These are phyloP conservation scores for Aeoliscus strigatus DNA, from an alignment of 2,797 vertebrate species.

Conservation along the genomic window DNA sequence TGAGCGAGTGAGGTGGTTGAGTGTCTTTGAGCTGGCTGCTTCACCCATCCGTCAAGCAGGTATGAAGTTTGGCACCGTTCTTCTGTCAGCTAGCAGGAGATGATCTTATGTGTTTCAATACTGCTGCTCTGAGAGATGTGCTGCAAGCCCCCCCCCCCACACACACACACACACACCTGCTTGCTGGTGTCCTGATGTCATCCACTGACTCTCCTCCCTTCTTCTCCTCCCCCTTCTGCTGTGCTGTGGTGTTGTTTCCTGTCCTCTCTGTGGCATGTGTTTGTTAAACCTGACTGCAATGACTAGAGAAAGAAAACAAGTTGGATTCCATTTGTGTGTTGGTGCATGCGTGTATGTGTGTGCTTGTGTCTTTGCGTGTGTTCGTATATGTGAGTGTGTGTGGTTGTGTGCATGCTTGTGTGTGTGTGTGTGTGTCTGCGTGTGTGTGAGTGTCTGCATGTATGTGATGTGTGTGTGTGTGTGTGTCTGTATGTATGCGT, in stretches of 20 bases:
- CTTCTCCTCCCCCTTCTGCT: background rate
- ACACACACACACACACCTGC: constrained; percentile 64
- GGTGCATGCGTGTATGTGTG: constrained; percentile 14
- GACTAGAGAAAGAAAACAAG: constrained; percentile 19
- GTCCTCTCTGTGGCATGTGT: constrained; percentile 70
- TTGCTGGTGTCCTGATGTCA: constrained; percentile 64
- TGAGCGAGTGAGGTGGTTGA: constrained; percentile 23
- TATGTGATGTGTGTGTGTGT: constrained; percentile 51
- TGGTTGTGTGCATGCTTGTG: constrained; percentile 1
- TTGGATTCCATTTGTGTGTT: too few species aligned
- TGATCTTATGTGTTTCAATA: background rate
- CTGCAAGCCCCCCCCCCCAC: constrained; percentile 26
- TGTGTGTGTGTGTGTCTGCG: constrained; percentile 1
- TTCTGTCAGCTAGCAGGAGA: constrained; percentile 44
- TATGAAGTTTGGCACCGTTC: constrained; percentile 47
- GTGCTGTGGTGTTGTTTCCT: constrained; percentile 52
- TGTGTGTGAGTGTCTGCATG: constrained; percentile 31
- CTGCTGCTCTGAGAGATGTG: constrained; percentile 23
- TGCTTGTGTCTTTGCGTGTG: background rate
- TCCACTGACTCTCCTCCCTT: constrained; percentile 48
- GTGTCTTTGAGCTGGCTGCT: constrained; percentile 60
- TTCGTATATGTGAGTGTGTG: background rate
- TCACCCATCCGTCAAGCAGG: constrained; percentile 65
- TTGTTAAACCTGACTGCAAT: constrained; percentile 38
- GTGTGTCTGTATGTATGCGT: too few species aligned